phyloP scores from a whole-genome alignment of 1,140 invertebrate species.

The Ips typographus region DNA sequence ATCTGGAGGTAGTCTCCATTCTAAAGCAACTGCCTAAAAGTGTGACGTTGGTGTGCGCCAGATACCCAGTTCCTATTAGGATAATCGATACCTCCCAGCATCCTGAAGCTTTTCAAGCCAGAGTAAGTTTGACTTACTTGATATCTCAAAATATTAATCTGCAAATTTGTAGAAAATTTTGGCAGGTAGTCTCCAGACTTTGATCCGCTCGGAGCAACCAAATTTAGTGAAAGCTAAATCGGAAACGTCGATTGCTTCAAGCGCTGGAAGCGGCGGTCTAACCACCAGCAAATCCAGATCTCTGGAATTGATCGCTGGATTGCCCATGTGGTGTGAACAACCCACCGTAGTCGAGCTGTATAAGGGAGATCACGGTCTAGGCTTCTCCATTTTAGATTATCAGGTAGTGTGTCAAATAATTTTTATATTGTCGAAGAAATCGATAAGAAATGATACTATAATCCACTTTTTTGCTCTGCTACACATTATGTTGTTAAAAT shows the following conservation, averaged over 20 bases:
- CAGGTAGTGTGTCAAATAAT: conserved; percentile 60
- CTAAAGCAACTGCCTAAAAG: conserved; percentile 85
- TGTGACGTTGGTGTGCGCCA: conserved; percentile 81
- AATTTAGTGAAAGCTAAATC: conserved; percentile 81
- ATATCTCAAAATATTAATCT: not conserved
- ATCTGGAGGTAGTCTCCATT: conserved; percentile 87
- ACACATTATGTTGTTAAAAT: no score
- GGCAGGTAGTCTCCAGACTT: conserved; percentile 67
- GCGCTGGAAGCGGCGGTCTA: conserved; percentile 57
- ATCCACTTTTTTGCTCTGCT: no score
- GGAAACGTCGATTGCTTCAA: conserved; percentile 73
- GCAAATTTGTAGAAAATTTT: conserved; percentile 59
- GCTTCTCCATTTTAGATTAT: conserved; percentile 90
- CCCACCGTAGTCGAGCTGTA: conserved; percentile 76
- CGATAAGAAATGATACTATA: not conserved
- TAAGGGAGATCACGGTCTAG: conserved; percentile 83
- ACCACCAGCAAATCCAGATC: conserved; percentile 71
- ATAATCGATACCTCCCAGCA: conserved; percentile 66
- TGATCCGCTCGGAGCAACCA: conserved; percentile 64
- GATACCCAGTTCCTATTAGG: conserved; percentile 55
- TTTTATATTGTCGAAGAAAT: not conserved
- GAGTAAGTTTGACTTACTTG: conserved; percentile 56
- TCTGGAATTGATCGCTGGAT: conserved; percentile 77
- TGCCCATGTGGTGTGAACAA: conserved; percentile 87
- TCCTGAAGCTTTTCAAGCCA: conserved; percentile 66